phyloP scores from a whole-genome alignment of 2,113 vertebrate genomes.

The Calyptommatus sinebrachiatus region DNA sequence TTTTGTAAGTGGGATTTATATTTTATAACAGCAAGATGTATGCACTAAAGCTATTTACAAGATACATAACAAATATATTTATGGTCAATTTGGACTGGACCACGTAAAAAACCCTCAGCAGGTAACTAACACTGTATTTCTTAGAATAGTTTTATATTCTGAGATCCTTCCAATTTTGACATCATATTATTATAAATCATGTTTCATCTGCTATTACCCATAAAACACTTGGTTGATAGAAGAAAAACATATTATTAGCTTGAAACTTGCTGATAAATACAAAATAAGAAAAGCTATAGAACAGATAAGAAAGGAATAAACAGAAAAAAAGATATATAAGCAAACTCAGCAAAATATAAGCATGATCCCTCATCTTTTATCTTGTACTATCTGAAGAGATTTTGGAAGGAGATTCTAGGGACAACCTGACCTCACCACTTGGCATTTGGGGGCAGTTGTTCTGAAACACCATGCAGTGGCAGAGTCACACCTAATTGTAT shows the following conservation, averaged over 20 bases:
- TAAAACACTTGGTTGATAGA: neutral
- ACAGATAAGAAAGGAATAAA: neutral
- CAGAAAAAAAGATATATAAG: neutral
- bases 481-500: too few relatives aligned
- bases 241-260: neutral
- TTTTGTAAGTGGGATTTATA: neutral
- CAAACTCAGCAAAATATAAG: neutral
- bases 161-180: too few relatives aligned
- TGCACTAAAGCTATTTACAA: constrained; percentile 47
- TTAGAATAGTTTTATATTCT: constrained; percentile 28
- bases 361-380: neutral
- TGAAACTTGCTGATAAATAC: neutral
- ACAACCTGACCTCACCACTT: neutral
- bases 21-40: constrained; percentile 38
- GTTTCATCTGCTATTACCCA: neutral
- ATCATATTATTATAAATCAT: too few relatives aligned
- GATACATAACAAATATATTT: constrained; percentile 59
- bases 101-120: constrained; percentile 23
- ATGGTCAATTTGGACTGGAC: constrained; percentile 28
- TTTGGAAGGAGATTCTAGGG: neutral
- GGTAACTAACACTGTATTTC: constrained; percentile 31
- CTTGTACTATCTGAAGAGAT: neutral
- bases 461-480: neutral
- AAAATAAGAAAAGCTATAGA: neutral
- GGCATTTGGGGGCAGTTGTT: neutral